Base-by-base conservation (phyloP, 2,113 vertebrate genomes). In the Lepisosteus osseus region DNA sequence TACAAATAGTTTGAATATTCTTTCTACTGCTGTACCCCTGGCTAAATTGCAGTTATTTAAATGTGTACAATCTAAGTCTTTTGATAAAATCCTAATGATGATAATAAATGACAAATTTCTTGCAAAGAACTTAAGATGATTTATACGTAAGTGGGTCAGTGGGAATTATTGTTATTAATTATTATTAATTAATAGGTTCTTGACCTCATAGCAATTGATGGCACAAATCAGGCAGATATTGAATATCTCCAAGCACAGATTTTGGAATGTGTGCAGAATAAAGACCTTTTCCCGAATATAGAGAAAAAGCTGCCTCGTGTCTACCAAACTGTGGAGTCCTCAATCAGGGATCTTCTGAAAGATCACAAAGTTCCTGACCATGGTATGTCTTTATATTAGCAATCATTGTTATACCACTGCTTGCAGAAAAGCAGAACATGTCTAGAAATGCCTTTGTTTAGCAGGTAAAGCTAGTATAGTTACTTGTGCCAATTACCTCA, bases 301-400 rank as follows among this genome's bases (percentile, higher is more conserved):
- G 6, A 85, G 51, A 71, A 84, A 67, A 86, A 85, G 68, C 83
- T 92, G 43, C 90, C 81, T 0, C 72, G 75, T 0, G 0, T 81
- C 65, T 90, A 86, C 72, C 78, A 80, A 63, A 73, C 77, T 47
- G 86, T 90, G 67, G 90, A 87, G 78, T 72, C 74, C 8, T 77
- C 80, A 63, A 83, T 89, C 0, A 13, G 78, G 11, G 76, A 11
- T 0, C 72, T 79, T 0, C 68, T 82, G 0, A 54, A 67, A 68
- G 66, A 76, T 0, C 69, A 83, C 63, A 80, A 82, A 54, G 6
- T 83, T 73, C 78, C 86, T 15, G 45, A 68, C 8, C 86, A 90
- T 3, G 89, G 87, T 90, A 70, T 75, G 79, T 72, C 6, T 2
- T 29, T 40, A 41, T 41, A 14, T 29, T 29, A 29, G 29, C 29